These are phyloP conservation scores for Quadriops clusia DNA, from an alignment of 2,888 invertebrate genomes.

Conservation along the genomic window DNA sequence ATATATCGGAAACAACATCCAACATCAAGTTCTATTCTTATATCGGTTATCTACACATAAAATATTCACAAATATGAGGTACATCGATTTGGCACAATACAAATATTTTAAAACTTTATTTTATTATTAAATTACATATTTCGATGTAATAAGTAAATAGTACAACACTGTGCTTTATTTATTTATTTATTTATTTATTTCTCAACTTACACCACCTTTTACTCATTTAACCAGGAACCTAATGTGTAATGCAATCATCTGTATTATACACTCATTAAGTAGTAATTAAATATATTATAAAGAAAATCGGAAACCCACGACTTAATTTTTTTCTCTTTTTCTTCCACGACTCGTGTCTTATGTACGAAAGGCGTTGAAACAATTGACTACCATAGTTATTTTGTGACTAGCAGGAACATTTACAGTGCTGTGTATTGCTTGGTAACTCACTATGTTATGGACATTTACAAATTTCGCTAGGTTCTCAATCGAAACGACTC, in stretches of 20 bases:
- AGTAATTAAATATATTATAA: too few relatives aligned
- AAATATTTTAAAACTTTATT: constrained; percentile 18
- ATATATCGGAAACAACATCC: constrained; percentile 17
- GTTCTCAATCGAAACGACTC: neutral
- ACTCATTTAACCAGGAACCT: too few relatives aligned
- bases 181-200: constrained; percentile 9
- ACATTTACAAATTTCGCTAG: neutral
- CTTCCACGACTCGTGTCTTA: constrained; percentile 11
- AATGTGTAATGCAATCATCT: too few relatives aligned
- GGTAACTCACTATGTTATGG: constrained; percentile 22
- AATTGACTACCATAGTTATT: constrained; percentile 24
- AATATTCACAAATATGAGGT: constrained; percentile 46
- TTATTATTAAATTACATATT: constrained; percentile 17
- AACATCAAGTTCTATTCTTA: constrained; percentile 19
- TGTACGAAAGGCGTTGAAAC: constrained; percentile 18
- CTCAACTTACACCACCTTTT: constrained; percentile 1
- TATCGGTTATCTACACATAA: constrained; percentile 23
- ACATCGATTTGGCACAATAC: constrained; percentile 66
- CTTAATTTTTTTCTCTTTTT: constrained; percentile 3
- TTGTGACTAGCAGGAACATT: constrained; percentile 34
- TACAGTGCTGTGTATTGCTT: constrained; percentile 27
- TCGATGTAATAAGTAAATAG: constrained; percentile 18
- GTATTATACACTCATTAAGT: too few relatives aligned
- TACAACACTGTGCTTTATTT: constrained; percentile 11
- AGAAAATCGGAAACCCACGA: too few relatives aligned